Conservation (phyloP, 2,888 invertebrate species). For the Caradrina kadenii region DNA sequence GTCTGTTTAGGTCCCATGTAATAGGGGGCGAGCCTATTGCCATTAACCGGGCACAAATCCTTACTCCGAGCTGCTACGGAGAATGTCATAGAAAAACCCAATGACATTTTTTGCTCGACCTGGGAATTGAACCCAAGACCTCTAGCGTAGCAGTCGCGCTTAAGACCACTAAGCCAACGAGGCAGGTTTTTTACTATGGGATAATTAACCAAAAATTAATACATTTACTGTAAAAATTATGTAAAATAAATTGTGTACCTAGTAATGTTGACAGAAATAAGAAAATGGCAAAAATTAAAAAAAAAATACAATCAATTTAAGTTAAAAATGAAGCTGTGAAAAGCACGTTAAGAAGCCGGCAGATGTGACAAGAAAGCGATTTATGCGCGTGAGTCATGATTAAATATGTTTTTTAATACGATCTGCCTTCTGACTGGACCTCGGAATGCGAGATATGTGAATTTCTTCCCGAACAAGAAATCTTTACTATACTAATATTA, state of each 20-base stretch:
- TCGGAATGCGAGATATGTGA: constrained; percentile 67
- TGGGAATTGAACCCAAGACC: too few species aligned
- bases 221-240: neutral
- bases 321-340: constrained; percentile 41
- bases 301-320: constrained; percentile 3
- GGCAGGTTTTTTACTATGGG: neutral
- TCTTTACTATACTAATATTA: too few species aligned
- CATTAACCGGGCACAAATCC: too few species aligned
- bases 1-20: too few species aligned
- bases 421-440: constrained; percentile 43
- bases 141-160: too few species aligned
- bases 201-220: too few species aligned
- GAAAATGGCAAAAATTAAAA: neutral
- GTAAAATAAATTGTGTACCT: neutral
- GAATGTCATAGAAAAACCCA: too few species aligned
- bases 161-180: too few species aligned
- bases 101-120: too few species aligned
- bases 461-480: constrained; percentile 70
- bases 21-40: too few species aligned
- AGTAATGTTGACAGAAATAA: neutral
- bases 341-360: constrained; percentile 48
- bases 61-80: too few species aligned
- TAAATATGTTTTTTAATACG: constrained; percentile 63
- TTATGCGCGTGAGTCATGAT: constrained; percentile 66
- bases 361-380: constrained; percentile 72